Evolutionary conservation across 1,140 invertebrate genomes (phyloP).

Genomic region (Drosophila neocordata): DNA sequence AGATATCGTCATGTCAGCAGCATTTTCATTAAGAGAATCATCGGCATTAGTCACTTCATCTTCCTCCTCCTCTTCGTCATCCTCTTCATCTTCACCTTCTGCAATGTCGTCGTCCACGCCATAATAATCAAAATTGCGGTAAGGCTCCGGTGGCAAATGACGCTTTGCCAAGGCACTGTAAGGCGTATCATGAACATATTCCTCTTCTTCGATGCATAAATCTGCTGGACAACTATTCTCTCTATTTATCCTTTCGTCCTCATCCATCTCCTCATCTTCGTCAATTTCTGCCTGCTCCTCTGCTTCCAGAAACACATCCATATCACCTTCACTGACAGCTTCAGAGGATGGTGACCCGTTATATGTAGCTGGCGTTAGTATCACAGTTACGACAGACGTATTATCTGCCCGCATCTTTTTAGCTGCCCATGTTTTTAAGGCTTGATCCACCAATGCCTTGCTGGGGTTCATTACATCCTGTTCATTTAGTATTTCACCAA

Average conservation of each 20-base stretch:
- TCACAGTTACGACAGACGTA: slow-evolving; percentile 95
- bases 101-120: slow-evolving; percentile 45
- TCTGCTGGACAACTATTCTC: slow-evolving; percentile 40
- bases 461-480: slow-evolving; percentile 90
- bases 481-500: slow-evolving; percentile 85
- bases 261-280: slow-evolving; percentile 31
- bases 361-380: slow-evolving; percentile 95
- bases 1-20: neutral
- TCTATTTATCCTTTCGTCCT: slow-evolving; percentile 20
- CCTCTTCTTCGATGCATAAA: slow-evolving; percentile 54
- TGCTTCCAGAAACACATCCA: slow-evolving; percentile 36
- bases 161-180: slow-evolving; percentile 77
- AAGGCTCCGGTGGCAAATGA: slow-evolving; percentile 69
- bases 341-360: neutral
- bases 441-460: slow-evolving; percentile 93
- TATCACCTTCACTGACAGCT: slow-evolving; percentile 25
- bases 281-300: slow-evolving; percentile 25
- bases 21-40: neutral
- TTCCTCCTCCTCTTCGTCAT: slow-evolving; percentile 36
- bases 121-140: slow-evolving; percentile 72
- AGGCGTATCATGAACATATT: slow-evolving; percentile 59
- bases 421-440: slow-evolving; percentile 90
- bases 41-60: slow-evolving; percentile 6
- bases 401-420: slow-evolving; percentile 96
- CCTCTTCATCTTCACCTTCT: slow-evolving; percentile 24